Evolutionary conservation across 2,888 invertebrate species (phyloP).

Genomic region (Drosophila pseudotakahashii): DNA sequence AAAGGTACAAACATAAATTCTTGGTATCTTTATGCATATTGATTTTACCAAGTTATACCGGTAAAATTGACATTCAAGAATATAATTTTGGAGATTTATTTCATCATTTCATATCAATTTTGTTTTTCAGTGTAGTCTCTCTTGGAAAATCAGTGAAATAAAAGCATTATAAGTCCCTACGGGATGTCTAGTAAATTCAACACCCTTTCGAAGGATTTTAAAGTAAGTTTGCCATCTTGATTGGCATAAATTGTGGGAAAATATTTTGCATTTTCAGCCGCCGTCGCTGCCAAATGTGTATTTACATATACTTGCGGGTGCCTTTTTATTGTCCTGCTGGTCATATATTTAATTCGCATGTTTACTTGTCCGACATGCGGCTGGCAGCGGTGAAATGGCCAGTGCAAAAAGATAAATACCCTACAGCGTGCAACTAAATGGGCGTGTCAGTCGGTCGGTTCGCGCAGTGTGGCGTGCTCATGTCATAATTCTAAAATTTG

Average conservation of each 20-base stretch:
- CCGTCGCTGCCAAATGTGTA: slow-evolving; percentile 1
- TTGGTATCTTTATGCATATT: too few relatives aligned
- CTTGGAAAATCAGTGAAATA: background rate
- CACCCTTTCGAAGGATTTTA: background rate
- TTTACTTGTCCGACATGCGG: slow-evolving; percentile 31
- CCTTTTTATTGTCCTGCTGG: slow-evolving; percentile 14
- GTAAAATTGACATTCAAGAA: too few relatives aligned
- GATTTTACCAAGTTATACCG: too few relatives aligned
- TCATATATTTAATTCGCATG: slow-evolving; percentile 40
- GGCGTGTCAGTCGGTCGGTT: slow-evolving; percentile 35
- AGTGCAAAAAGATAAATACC: slow-evolving; percentile 46
- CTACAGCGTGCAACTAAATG: slow-evolving; percentile 39
- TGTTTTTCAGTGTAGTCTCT: background rate
- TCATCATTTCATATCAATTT: too few relatives aligned
- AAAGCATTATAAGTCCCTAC: background rate
- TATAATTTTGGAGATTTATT: too few relatives aligned
- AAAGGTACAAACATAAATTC: too few relatives aligned
- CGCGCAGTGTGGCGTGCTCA: slow-evolving; percentile 45
- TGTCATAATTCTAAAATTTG: slow-evolving; percentile 73
- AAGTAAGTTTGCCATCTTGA: slow-evolving; percentile 23
- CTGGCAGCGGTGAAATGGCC: slow-evolving; percentile 24
- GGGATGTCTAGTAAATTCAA: background rate
- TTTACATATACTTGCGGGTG: slow-evolving; percentile 15
- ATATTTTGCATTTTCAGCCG: slow-evolving; percentile 22
- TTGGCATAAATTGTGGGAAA: slow-evolving; percentile 39